These are phyloP conservation scores for Drosophila maculinotata DNA, from an alignment of 2,888 invertebrate genomes.

Conservation along the genomic window DNA sequence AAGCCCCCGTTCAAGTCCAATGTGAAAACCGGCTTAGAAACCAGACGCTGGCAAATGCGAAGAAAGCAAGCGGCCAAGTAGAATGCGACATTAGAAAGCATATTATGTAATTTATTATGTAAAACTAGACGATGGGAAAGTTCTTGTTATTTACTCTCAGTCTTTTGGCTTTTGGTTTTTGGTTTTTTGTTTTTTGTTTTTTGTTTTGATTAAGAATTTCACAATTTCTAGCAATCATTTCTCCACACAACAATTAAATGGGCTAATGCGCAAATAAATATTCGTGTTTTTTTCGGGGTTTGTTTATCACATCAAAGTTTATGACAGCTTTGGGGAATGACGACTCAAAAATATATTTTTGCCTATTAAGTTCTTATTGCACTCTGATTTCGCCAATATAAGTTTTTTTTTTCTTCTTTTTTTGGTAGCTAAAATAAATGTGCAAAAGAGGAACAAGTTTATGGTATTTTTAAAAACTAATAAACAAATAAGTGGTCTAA, in stretches of 20 bases:
- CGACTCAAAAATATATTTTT: constrained; percentile 24
- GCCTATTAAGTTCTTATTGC: constrained; percentile 26
- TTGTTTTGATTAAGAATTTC: constrained; percentile 70
- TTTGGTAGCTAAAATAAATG: neutral
- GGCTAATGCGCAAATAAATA: constrained; percentile 69
- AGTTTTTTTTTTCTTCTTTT: neutral
- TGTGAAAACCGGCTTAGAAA: constrained; percentile 47
- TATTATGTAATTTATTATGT: constrained; percentile 76
- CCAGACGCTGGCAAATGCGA: constrained; percentile 40
- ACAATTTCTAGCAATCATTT: constrained; percentile 58
- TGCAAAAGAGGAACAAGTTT: neutral
- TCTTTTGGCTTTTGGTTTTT: neutral
- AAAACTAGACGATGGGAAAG: constrained; percentile 72
- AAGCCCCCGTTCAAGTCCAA: constrained; percentile 35
- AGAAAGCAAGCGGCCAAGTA: constrained; percentile 61
- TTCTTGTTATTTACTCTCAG: constrained; percentile 47
- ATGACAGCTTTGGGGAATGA: constrained; percentile 35
- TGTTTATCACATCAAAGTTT: constrained; percentile 39
- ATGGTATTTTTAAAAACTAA: no score
- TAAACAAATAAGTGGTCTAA: neutral
- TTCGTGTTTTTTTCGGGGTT: constrained; percentile 30
- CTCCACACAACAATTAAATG: constrained; percentile 24
- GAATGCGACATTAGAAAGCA: constrained; percentile 76
- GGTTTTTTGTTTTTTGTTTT: constrained; percentile 6
- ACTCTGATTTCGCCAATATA: constrained; percentile 19